Conservation (phyloP, 2,797 vertebrate genomes). For the Pseudomugil tenellus region DNA sequence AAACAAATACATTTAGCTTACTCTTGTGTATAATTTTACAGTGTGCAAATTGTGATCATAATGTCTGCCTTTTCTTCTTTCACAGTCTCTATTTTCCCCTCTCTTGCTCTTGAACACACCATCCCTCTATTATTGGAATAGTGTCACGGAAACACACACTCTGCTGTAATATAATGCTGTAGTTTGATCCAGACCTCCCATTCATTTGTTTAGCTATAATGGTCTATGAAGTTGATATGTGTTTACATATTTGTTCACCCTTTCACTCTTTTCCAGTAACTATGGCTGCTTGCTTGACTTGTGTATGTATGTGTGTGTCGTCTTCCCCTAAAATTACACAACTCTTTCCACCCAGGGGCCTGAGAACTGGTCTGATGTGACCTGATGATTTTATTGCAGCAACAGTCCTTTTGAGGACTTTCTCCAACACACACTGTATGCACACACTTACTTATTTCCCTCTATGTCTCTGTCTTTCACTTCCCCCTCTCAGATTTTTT, state of each 20-base stretch:
- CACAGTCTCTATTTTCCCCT: slow-evolving; percentile 8
- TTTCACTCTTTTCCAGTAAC: slow-evolving; percentile 78
- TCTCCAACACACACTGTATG: slow-evolving; percentile 24
- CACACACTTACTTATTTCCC: slow-evolving; percentile 38
- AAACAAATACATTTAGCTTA: slow-evolving; percentile 24
- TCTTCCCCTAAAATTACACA: slow-evolving; percentile 75
- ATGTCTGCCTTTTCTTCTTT: slow-evolving; percentile 31
- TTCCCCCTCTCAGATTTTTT: slow-evolving; percentile 53
- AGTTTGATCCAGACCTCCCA: slow-evolving; percentile 80
- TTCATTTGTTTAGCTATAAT: slow-evolving; percentile 80
- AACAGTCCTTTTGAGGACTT: slow-evolving; percentile 69
- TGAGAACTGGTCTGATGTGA: slow-evolving; percentile 82
- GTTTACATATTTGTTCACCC: slow-evolving; percentile 83
- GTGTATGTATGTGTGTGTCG: slow-evolving; percentile 31
- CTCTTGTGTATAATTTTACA: slow-evolving; percentile 48
- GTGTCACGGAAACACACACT: slow-evolving; percentile 65
- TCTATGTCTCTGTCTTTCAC: slow-evolving; percentile 57
- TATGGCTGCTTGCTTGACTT: slow-evolving; percentile 59
- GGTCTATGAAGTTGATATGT: slow-evolving; percentile 78
- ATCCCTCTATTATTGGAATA: slow-evolving; percentile 59
- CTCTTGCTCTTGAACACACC: slow-evolving; percentile 27
- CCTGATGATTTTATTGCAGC: slow-evolving; percentile 82
- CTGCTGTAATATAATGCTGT: slow-evolving; percentile 65
- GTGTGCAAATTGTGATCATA: slow-evolving; percentile 56
- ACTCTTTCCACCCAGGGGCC: slow-evolving; percentile 79